A percentile compares a stretch with the other conserved stretches of the same genome.
Evolutionary conservation across 2,888 invertebrate genomes (phyloP).

Genomic region (Lampropteryx suffumata): DNA sequence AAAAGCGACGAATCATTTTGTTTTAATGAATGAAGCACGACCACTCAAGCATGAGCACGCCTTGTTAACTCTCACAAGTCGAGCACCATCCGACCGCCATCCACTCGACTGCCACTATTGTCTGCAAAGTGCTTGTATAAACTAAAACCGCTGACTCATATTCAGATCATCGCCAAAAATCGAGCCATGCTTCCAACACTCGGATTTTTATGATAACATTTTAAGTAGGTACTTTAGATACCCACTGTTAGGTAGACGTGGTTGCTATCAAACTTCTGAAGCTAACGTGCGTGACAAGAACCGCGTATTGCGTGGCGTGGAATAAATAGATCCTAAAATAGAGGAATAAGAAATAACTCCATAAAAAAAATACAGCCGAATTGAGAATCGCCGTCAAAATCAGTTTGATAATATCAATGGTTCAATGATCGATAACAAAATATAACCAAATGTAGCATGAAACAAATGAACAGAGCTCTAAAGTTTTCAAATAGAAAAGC

Average conservation of each 20-base stretch:
- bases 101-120: constrained; percentile 38
- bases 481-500: background rate
- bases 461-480: background rate
- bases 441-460: no score
- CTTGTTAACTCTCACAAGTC: constrained; percentile 51
- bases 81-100: constrained; percentile 34
- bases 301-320: no score
- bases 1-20: constrained; percentile 14
- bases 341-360: no score
- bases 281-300: no score
- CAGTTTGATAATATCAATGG: no score
- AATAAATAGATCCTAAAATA: no score
- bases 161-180: constrained; percentile 28
- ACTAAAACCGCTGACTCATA: constrained; percentile 41
- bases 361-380: no score
- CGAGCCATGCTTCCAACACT: constrained; percentile 12
- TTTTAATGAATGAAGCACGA: constrained; percentile 35
- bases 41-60: constrained; percentile 40
- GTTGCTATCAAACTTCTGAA: no score
- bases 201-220: background rate
- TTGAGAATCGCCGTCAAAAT: no score
- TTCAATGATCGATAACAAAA: no score
- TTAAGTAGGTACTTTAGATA: no score
- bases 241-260: no score
- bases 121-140: constrained; percentile 37